Conservation (phyloP, 2,113 vertebrate genomes). For the Apistogramma diplotaenia region DNA sequence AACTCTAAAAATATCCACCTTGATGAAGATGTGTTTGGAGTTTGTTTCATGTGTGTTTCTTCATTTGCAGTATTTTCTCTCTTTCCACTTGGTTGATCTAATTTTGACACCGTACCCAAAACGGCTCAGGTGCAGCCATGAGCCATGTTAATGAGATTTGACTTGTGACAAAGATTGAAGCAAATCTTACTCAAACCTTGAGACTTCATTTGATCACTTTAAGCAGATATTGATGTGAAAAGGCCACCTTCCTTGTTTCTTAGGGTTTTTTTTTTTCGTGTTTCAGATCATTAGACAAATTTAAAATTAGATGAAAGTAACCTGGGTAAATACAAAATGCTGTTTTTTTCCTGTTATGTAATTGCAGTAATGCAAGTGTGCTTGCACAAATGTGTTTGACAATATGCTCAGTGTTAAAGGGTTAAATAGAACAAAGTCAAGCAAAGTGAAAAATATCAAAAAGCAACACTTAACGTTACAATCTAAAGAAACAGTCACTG, state of each 20-base stretch:
- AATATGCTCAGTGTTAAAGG: no score
- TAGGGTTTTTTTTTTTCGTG: not conserved
- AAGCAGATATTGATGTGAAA: not conserved
- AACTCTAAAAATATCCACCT: not conserved
- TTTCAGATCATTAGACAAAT: not conserved
- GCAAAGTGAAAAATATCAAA: not conserved
- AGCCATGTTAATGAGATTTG: constrained; percentile 3
- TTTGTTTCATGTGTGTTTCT: not conserved
- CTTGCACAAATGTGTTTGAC: no score
- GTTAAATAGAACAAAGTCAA: not conserved
- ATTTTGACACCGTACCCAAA: not conserved
- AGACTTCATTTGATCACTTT: not conserved
- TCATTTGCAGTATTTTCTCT: not conserved
- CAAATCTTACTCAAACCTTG: not conserved
- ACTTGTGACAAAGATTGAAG: constrained; percentile 1
- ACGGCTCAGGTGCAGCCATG: not conserved
- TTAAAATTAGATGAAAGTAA: not conserved
- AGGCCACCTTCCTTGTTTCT: not conserved
- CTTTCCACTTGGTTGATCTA: not conserved
- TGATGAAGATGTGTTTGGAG: not conserved
- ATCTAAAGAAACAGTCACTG: no score
- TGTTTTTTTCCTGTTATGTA: not conserved
- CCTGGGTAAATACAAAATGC: not conserved
- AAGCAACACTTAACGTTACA: not conserved
- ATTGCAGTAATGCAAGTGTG: no score